phyloP scores from a whole-genome alignment of 2,888 invertebrate genomes.

The Parascotia fuliginaria region DNA sequence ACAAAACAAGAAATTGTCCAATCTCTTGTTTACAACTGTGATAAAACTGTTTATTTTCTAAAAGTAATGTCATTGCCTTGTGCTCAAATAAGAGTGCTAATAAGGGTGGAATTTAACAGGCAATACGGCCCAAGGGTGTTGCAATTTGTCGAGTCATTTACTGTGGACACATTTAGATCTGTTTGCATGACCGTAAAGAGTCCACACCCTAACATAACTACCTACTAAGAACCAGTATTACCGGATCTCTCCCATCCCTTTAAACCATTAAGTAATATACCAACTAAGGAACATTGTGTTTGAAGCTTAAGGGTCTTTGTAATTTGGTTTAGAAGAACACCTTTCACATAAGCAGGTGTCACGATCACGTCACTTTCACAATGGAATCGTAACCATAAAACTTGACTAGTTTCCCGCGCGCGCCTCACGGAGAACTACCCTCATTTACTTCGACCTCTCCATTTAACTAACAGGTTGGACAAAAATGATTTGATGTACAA shows the following conservation, averaged over 20 bases:
- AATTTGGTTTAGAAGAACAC: constrained; percentile 53
- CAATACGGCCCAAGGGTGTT: constrained; percentile 67
- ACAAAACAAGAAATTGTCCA: no score
- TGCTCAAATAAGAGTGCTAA: constrained; percentile 55
- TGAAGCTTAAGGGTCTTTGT: constrained; percentile 43
- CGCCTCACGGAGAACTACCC: constrained; percentile 57
- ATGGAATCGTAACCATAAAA: constrained; percentile 72
- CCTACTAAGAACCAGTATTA: constrained; percentile 55
- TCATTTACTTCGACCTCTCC: constrained; percentile 36
- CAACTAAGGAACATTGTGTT: constrained; percentile 21
- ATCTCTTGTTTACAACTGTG: constrained; percentile 25
- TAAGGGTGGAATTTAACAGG: constrained; percentile 67
- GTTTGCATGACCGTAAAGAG: constrained; percentile 79
- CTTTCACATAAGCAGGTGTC: constrained; percentile 68
- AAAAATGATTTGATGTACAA: constrained; percentile 38
- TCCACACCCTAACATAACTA: constrained; percentile 73
- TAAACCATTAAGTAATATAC: constrained; percentile 21
- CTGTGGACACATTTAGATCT: constrained; percentile 68
- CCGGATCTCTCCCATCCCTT: constrained; percentile 46
- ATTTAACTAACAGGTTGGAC: constrained; percentile 37
- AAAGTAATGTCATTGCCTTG: constrained; percentile 53
- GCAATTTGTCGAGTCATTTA: constrained; percentile 78
- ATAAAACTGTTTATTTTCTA: constrained; percentile 45
- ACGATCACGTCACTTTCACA: constrained; percentile 70
- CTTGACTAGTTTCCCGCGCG: constrained; percentile 64